Percentiles rank a stretch among this genome's conserved stretches.
Conservation (phyloP, 2,888 invertebrate species). For the Clepsis dumicolana region DNA sequence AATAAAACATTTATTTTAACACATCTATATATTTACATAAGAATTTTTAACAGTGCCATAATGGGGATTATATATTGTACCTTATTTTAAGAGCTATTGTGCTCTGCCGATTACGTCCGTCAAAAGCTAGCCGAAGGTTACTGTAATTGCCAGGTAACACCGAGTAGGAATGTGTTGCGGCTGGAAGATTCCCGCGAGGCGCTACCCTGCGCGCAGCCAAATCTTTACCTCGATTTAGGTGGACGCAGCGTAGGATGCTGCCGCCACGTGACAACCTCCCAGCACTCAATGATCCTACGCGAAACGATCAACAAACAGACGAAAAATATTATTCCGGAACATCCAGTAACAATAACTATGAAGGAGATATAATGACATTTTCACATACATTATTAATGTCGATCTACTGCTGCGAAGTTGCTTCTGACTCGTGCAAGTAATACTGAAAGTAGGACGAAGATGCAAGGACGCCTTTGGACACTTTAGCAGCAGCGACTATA, state of each 20-base stretch:
- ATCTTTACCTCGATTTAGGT: slow-evolving; percentile 77
- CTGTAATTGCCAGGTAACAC: slow-evolving; percentile 70
- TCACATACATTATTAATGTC: slow-evolving; percentile 54
- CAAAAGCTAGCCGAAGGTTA: slow-evolving; percentile 70
- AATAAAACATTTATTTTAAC: slow-evolving; percentile 78
- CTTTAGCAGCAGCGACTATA: slow-evolving; percentile 53
- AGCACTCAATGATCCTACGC: slow-evolving; percentile 60
- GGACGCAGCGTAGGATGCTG: slow-evolving; percentile 79
- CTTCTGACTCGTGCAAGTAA: slow-evolving; percentile 58
- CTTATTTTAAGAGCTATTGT: slow-evolving; percentile 69
- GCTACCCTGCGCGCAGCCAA: slow-evolving; percentile 78
- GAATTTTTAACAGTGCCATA: slow-evolving; percentile 83
- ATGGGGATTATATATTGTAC: slow-evolving; percentile 72
- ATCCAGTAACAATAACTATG: slow-evolving; percentile 54
- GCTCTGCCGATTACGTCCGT: slow-evolving; percentile 59
- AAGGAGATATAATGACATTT: slow-evolving; percentile 56
- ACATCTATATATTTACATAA: slow-evolving; percentile 86
- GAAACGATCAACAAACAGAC: slow-evolving; percentile 58
- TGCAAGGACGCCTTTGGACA: slow-evolving; percentile 47
- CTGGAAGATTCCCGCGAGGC: slow-evolving; percentile 63
- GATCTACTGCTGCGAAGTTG: slow-evolving; percentile 54
- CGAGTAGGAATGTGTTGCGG: slow-evolving; percentile 61
- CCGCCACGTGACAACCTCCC: slow-evolving; percentile 64
- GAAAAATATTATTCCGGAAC: slow-evolving; percentile 55
- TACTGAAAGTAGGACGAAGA: slow-evolving; percentile 48